A percentile compares a stretch with the other conserved stretches of the same genome.
phyloP scores from a whole-genome alignment of 2,888 invertebrate species.

The Euzetes globulus region DNA sequence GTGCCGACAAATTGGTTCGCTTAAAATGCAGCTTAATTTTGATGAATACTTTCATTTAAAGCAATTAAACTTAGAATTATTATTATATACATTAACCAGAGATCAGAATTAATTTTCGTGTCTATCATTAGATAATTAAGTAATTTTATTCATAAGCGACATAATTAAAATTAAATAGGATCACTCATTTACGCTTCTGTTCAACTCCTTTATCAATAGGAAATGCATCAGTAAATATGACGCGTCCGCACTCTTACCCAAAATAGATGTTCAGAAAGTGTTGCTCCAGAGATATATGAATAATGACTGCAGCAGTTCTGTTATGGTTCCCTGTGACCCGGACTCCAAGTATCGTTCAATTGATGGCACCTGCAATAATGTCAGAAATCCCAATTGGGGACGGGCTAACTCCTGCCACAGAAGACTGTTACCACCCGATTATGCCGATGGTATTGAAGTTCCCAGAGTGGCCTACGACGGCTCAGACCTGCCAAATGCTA shows the following conservation, averaged over 20 bases:
- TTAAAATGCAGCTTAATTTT: too few species aligned
- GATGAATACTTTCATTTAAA: too few species aligned
- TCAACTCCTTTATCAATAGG: too few species aligned
- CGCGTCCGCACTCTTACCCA: conserved; percentile 28
- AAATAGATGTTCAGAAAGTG: conserved; percentile 27
- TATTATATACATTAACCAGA: too few species aligned
- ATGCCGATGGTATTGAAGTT: conserved; percentile 53
- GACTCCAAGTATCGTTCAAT: conserved; percentile 39
- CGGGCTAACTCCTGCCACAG: conserved; percentile 48
- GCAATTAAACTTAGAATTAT: too few species aligned
- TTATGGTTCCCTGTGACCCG: conserved; percentile 28
- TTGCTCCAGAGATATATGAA: neutral
- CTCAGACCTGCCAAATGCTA: conserved; percentile 45
- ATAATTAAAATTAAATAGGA: too few species aligned
- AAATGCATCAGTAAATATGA: conserved; percentile 34
- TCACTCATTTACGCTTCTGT: neutral
- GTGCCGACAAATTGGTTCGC: too few species aligned
- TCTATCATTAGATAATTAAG: too few species aligned
- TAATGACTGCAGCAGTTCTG: conserved; percentile 10
- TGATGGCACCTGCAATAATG: conserved; percentile 49
- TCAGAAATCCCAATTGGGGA: conserved; percentile 46
- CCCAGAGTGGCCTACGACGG: conserved; percentile 53
- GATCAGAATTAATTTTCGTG: too few species aligned
- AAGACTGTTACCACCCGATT: conserved; percentile 49
- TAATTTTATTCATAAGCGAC: too few species aligned